These are phyloP conservation scores for Accipiter virgatus DNA, from an alignment of 2,113 vertebrate genomes.

Conservation along the genomic window DNA sequence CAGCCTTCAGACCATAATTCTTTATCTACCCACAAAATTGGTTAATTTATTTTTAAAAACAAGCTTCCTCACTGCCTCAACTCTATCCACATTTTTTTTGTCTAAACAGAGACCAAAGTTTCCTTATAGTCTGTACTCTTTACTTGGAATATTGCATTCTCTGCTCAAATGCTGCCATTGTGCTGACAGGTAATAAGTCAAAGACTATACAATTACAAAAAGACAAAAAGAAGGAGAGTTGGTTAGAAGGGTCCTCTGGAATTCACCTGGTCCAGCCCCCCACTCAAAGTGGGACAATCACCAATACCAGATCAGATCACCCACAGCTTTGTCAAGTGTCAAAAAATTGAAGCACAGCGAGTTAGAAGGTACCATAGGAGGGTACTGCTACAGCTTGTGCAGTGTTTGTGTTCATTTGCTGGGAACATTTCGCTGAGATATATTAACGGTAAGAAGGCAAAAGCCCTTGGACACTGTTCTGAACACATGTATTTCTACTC, in stretches of 20 bases:
- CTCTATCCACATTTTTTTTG: background rate
- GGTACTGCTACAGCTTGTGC: background rate
- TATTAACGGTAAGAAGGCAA: background rate
- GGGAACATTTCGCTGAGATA: background rate
- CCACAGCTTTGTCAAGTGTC: background rate
- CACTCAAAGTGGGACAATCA: background rate
- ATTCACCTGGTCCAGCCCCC: background rate
- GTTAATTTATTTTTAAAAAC: background rate
- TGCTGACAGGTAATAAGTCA: background rate
- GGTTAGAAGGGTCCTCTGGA: background rate
- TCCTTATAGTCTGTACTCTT: background rate
- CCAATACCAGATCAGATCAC: background rate
- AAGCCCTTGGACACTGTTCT: background rate
- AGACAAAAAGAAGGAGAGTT: background rate
- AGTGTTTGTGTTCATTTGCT: background rate
- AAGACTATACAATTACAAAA: background rate
- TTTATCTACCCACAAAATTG: background rate
- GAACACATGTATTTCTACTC: background rate
- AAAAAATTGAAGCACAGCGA: background rate
- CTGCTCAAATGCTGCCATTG: background rate
- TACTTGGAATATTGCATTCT: background rate
- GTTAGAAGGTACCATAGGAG: background rate
- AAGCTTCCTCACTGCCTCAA: background rate
- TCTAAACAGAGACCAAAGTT: background rate
- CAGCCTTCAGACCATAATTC: background rate